Evolutionary conservation across 2,888 invertebrate genomes (phyloP), one percentile per base, ranked within the genome.

Genomic region (Ormyrus rosae): DNA sequence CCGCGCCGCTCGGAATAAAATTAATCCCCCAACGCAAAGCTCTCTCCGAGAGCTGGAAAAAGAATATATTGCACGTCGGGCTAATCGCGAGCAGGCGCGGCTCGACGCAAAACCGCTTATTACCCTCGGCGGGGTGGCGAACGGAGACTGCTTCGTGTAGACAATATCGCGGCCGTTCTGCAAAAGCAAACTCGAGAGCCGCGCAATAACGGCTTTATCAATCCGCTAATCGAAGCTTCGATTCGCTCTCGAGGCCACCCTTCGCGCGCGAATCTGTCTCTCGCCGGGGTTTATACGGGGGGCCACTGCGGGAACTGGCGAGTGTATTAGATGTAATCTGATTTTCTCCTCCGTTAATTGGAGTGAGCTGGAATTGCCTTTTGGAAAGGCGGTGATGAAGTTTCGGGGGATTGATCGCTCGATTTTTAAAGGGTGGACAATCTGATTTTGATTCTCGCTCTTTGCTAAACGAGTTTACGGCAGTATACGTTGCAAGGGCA

Each of bases 211-310:
- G 68, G 68, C 13, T 19, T 79, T 73, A 68, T 73, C 56, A 73
- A 73, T 73, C 68, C 67, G 65, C n/a, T 79, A 73, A 73, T 73
- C 73, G 73, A 55, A 64, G 55, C 65, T 61, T 48, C 63, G 51
- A 78, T 78, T 80, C 63, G 72, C 78, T 58, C n/a, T 68, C 58
- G 55, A 53, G 46, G 69, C 9, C 48, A 55, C 72, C 69, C 69
- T 74, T 70, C 72, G 51, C 67, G 77, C 73, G 76, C 67, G 71
- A 70, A 78, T 76, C 82, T 67, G 56, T n/a, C 19, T 11, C 69
- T n/a, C 53, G 51, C 48, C 34, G 67, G 19, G 19, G 13, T 19
- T 1, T 19, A 2, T 19, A 19, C 2, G 13, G 0, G 10, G n/a
- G 46, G 13, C 56, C 48, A 51, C 19, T 65, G 58, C 9, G 34